Evolutionary conservation across 2,797 vertebrate species (phyloP), one percentile per base, ranked within the genome.

Genomic region (Champsocephalus gunnari): DNA sequence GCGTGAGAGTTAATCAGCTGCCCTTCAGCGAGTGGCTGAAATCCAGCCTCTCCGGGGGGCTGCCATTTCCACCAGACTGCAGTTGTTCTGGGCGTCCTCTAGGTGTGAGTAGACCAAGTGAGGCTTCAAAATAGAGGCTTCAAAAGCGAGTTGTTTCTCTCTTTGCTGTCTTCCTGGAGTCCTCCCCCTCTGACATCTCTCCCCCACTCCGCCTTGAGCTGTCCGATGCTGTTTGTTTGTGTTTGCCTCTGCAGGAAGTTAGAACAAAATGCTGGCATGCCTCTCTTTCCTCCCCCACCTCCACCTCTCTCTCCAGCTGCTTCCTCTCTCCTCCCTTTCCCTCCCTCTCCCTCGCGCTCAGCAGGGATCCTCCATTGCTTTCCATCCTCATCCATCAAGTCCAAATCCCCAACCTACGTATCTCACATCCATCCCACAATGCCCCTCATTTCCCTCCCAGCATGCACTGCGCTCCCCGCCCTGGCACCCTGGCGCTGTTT

Each of bases 171-270:
- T 51, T 17, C 19, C 48, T 66, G 54, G 14, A 53, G 48, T 41
- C 57, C 21, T 66, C 62, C 11, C 58, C 74, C 16, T 65, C 63
- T 75, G 67, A 58, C 73, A 38, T 38, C 34, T 14, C 75, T 77
- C 63, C 48, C 69, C 41, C 19, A 2, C 78, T 73, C 66, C 66
- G 77, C 58, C 62, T 58, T 61, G 47, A 81, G 84, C 77, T 80
- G 77, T 73, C 84, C 24, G 77, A 71, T 53, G 66, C 73, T 89
- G 85, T 89, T 92, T 93, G 87, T 91, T 92, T 92, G 87, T 88
- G 82, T 91, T 88, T 71, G 85, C 83, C 84, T 88, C 85, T 89
- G 81, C 91, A 90, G 93, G 92, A 94, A 92, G 90, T 84, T 80
- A 1, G 77, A 87, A 89, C 83, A 87, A 75, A 92, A 88, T 78